Evolutionary conservation across 1,140 invertebrate species (phyloP).

Genomic region (Calliphora vicina): DNA sequence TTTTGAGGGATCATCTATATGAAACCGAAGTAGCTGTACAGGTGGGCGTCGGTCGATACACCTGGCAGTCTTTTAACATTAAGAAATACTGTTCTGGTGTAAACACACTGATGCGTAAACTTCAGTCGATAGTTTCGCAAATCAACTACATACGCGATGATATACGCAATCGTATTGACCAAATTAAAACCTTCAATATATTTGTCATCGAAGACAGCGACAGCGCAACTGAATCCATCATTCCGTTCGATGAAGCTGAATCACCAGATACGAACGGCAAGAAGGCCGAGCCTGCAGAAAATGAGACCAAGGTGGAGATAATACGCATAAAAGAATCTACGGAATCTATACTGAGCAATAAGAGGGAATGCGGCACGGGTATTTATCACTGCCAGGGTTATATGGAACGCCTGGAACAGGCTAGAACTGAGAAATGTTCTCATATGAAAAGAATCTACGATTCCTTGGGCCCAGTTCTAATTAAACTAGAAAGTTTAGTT

Average conservation of each 20-base stretch:
- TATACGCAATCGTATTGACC: constrained; percentile 69
- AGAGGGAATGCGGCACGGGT: constrained; percentile 45
- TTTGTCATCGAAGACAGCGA: constrained; percentile 63
- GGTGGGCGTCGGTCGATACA: constrained; percentile 80
- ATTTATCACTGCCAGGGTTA: constrained; percentile 64
- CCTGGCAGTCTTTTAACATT: constrained; percentile 85
- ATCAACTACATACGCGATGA: constrained; percentile 80
- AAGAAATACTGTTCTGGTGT: constrained; percentile 74
- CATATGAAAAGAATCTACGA: constrained; percentile 75
- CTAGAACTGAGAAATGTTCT: constrained; percentile 72
- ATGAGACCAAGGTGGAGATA: constrained; percentile 18
- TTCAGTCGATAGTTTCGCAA: constrained; percentile 74
- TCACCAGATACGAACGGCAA: not conserved
- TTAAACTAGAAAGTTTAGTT: constrained; percentile 82
- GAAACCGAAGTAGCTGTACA: constrained; percentile 80
- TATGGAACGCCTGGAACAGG: constrained; percentile 67
- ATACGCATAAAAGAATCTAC: constrained; percentile 39
- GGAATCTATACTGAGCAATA: constrained; percentile 20
- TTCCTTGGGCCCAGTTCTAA: constrained; percentile 77
- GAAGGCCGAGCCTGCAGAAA: not conserved
- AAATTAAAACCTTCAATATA: constrained; percentile 69
- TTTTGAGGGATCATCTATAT: constrained; percentile 73
- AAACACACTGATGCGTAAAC: constrained; percentile 65
- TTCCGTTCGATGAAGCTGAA: not conserved
- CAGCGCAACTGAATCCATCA: not conserved